phyloP scores from a whole-genome alignment of 2,113 vertebrate genomes.

The Neolamprologus brichardi region DNA sequence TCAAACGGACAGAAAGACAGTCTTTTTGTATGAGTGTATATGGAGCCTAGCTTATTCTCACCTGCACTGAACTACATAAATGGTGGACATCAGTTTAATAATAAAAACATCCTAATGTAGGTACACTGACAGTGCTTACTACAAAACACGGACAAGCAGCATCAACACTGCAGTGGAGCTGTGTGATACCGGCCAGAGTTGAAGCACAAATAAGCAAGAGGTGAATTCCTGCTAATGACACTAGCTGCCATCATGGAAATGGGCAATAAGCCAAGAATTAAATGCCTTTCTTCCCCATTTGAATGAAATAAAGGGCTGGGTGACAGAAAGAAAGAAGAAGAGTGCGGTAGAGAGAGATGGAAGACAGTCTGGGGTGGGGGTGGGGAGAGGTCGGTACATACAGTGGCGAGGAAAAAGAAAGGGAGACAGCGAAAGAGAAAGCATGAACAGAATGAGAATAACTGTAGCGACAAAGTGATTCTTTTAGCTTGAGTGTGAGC shows the following conservation, averaged over 20 bases:
- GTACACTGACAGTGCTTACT: neutral
- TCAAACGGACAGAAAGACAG: neutral
- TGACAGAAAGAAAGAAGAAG: constrained; percentile 11
- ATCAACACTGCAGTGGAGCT: neutral
- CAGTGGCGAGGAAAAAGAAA: neutral
- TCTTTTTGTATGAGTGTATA: neutral
- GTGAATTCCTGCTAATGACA: constrained; percentile 37
- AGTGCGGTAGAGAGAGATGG: neutral
- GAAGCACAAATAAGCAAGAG: constrained; percentile 18
- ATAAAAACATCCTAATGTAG: neutral
- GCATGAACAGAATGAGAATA: neutral
- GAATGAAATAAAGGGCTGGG: constrained; percentile 31
- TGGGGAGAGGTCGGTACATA: neutral
- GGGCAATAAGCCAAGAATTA: constrained; percentile 70
- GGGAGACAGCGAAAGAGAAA: neutral
- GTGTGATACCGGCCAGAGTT: neutral
- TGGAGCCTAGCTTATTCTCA: neutral
- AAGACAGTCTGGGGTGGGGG: neutral
- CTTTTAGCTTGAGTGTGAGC: neutral
- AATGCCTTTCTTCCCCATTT: constrained; percentile 61
- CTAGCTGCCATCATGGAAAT: constrained; percentile 31
- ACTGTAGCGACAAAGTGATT: neutral
- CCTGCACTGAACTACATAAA: neutral
- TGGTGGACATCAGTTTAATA: neutral
- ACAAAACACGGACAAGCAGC: neutral